Conservation (phyloP, 2,113 vertebrate genomes). For the Cheilinus undulatus region DNA sequence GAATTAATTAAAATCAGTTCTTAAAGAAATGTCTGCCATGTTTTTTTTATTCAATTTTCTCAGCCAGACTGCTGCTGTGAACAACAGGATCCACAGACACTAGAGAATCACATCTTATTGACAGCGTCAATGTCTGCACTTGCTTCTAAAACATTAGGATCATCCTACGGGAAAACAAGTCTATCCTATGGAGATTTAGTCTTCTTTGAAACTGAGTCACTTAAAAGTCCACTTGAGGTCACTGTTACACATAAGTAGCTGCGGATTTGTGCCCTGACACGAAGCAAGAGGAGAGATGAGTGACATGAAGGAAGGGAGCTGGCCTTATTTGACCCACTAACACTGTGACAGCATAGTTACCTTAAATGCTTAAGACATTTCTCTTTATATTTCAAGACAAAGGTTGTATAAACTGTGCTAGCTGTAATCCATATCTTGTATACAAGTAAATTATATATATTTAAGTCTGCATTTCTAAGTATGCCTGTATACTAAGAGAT, state of each 20-base stretch:
- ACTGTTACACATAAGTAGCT: neutral
- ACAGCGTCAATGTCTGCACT: neutral
- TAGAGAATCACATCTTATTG: neutral
- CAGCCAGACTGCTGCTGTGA: neutral
- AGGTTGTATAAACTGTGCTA: neutral
- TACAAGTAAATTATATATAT: neutral
- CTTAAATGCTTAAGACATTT: neutral
- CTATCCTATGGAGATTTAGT: neutral
- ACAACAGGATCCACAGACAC: neutral
- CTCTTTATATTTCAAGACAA: neutral
- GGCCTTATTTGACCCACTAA: neutral
- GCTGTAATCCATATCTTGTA: neutral
- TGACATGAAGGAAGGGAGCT: neutral
- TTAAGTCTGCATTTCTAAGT: neutral
- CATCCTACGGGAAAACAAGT: neutral
- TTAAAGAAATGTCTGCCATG: constrained; percentile 71
- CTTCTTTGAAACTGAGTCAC: neutral
- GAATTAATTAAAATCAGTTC: constrained; percentile 86
- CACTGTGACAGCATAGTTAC: neutral
- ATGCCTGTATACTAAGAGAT: neutral
- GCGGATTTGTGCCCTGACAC: neutral
- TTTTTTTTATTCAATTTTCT: constrained; percentile 44
- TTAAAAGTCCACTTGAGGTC: neutral
- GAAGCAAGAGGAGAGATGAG: neutral
- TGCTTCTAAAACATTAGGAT: neutral